Percentiles rank a stretch among this genome's conserved stretches.
These are phyloP conservation scores for Rattus norvegicus DNA, from an alignment of 2,113 vertebrate genomes.

Conservation along the genomic window GRCr8 NC_086022.1:120247501-120248000, in stretches of 20 bases:
- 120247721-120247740: neutral
- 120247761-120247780: neutral
- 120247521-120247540: constrained; percentile 2
- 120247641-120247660: neutral
- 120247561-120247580: neutral
- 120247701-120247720: neutral
- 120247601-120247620: neutral
- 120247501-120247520: constrained; percentile 8
- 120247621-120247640: constrained; percentile 28
- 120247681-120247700: constrained; percentile 16
- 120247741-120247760: neutral
- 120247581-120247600: constrained; percentile 4
- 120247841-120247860: neutral
- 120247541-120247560: neutral
- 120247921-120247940: constrained; percentile 12
- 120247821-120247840: neutral
- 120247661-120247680: neutral
- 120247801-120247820: neutral
- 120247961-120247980: constrained; percentile 53
- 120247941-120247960: constrained; percentile 23
- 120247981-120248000: constrained; percentile 57
- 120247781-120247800: neutral
- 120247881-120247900: constrained; percentile 27
- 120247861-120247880: neutral
- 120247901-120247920: neutral